These are phyloP conservation scores for Chionomys nivalis DNA, from an alignment of 2,113 vertebrate species.

Conservation along the genomic window DNA sequence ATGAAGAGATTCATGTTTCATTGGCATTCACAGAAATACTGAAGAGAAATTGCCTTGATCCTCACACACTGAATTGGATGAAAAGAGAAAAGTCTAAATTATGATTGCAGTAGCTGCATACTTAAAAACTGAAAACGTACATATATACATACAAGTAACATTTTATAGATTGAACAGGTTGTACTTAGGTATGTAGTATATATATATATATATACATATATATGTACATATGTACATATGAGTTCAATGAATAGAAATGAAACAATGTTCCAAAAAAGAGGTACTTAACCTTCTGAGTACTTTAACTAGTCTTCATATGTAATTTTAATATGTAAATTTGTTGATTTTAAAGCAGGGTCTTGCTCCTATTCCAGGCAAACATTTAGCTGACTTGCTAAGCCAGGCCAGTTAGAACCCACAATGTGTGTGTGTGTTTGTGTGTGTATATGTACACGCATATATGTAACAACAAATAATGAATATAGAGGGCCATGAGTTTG, in stretches of 20 bases:
- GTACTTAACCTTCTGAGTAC: neutral
- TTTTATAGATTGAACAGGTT: neutral
- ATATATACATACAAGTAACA: neutral
- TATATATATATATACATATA: neutral
- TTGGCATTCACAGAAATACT: neutral
- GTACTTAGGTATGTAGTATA: neutral
- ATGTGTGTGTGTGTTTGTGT: neutral
- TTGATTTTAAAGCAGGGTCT: neutral
- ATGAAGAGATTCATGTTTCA: neutral
- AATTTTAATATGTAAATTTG: neutral
- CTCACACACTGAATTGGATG: neutral
- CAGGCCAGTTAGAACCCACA: neutral
- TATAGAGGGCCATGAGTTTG: neutral
- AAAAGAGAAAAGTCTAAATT: neutral
- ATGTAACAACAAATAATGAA: neutral
- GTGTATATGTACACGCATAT: neutral
- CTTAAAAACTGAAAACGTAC: neutral
- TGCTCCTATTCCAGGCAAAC: neutral
- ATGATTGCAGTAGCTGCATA: neutral
- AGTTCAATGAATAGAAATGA: neutral
- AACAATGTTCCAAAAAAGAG: neutral
- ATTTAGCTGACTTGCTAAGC: neutral
- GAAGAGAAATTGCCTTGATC: neutral
- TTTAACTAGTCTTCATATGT: neutral
- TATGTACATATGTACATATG: neutral